Percentiles rank a stretch among this genome's conserved stretches.
Conservation (phyloP, 2,113 vertebrate species). For the Corythoichthys intestinalis region DNA sequence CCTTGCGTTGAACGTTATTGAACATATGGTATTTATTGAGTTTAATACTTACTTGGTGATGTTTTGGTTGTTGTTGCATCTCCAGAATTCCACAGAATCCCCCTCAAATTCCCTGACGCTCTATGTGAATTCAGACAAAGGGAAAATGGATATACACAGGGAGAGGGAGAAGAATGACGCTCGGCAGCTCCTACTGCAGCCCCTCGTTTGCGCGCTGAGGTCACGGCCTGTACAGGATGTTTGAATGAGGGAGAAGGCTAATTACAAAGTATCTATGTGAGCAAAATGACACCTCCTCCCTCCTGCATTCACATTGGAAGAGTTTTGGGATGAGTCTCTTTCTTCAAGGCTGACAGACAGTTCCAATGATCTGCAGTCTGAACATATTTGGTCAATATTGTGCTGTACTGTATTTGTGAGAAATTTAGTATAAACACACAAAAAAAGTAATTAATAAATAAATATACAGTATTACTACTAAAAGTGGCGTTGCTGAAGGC, state of each 20-base stretch:
- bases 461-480: no score
- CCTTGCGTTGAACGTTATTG: not conserved
- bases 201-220: conserved; percentile 2
- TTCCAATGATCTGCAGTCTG: not conserved
- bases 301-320: conserved; percentile 24
- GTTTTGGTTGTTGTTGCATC: conserved; percentile 1
- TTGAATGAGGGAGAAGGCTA: conserved; percentile 52
- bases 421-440: not conserved
- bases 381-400: not conserved
- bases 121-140: not conserved
- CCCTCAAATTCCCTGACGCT: not conserved
- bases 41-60: conserved; percentile 24
- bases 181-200: conserved; percentile 21
- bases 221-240: conserved; percentile 29
- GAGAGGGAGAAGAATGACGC: conserved; percentile 12
- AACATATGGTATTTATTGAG: not conserved
- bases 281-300: conserved; percentile 45
- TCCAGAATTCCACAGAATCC: conserved; percentile 6
- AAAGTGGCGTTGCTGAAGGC: no score
- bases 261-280: conserved; percentile 58
- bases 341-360: conserved; percentile 26
- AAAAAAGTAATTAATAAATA: no score
- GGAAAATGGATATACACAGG: not conserved
- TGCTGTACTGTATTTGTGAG: not conserved
- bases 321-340: conserved; percentile 39